Evolutionary conservation across 2,888 invertebrate genomes (phyloP), one percentile per base, ranked within the genome.

Genomic region (Diaperis boleti): DNA sequence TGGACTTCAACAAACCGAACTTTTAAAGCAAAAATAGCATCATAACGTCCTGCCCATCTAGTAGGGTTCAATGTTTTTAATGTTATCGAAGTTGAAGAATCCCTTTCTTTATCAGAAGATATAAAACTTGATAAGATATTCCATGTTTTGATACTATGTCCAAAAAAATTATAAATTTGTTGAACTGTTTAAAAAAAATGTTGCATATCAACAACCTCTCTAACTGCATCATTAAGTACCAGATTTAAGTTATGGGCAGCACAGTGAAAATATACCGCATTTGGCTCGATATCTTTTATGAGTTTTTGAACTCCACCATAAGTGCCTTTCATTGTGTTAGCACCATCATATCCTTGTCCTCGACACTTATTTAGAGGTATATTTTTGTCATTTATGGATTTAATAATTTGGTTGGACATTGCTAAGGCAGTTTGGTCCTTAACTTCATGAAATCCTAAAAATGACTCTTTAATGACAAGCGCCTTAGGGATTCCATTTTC

Each of bases 171-270:
- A 31, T 31, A 31, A 6, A 31, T n/a, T n/a, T n/a, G 7, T 37
- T 37, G n/a, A 2, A 37, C 37, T 11, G 13, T 3, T 10, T 13
- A 8, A 49, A 33, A 33, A 14, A 49, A 33, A 31, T 2, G 8
- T 22, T 13, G 11, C 13, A 35, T 52, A 7, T 37, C 17, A 2
- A 7, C n/a, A 20, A 31, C 33, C 13, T n/a, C 14, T 13, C 37
- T 52, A 10, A 37, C 17, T 11, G 29, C 22, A 20, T 55, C 20
- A 13, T 44, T 41, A 18, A 55, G 11, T n/a, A 55, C 42, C 22
- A 55, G 31, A 55, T 55, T 55, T 31, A 55, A 42, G 13, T 17
- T 41, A 41, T 54, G 54, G 7, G 54, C 41, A 8, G 22, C 18
- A 22, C 52, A 54, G 41, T 54, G 54, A 13, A 41, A 13, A 26